Conservation (phyloP, 2,797 vertebrate genomes). For the Pangasius mekongensis region DNA sequence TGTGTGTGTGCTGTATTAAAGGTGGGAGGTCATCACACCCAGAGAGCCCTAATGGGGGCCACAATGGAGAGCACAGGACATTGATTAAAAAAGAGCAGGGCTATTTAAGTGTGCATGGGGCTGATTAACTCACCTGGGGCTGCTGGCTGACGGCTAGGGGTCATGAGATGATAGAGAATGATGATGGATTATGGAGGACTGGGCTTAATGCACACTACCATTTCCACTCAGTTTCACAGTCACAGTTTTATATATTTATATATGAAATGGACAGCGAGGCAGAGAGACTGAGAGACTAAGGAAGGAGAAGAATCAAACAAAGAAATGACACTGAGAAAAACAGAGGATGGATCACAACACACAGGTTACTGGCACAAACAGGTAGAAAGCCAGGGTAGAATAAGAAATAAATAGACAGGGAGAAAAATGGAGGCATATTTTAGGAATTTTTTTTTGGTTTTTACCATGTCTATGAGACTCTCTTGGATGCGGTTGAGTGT, state of each 20-base stretch:
- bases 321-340: background rate
- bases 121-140: conserved; percentile 56
- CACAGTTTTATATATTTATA: conserved; percentile 30
- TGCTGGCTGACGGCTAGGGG: conserved; percentile 46
- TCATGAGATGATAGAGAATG: conserved; percentile 50
- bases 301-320: background rate
- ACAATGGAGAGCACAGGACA: conserved; percentile 44
- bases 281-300: background rate
- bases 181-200: conserved; percentile 46
- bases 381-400: background rate
- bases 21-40: conserved; percentile 42
- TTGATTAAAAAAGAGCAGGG: conserved; percentile 45
- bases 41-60: conserved; percentile 51
- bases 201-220: conserved; percentile 54
- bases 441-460: conserved; percentile 55
- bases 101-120: conserved; percentile 49
- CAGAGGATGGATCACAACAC: conserved; percentile 33
- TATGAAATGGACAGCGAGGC: conserved; percentile 11
- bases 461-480: conserved; percentile 94
- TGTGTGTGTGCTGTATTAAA: conserved; percentile 32
- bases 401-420: conserved; percentile 20
- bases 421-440: conserved; percentile 53
- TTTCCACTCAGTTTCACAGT: conserved; percentile 51
- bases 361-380: conserved; percentile 44
- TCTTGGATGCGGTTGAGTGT: conserved; percentile 97